phyloP scores from a whole-genome alignment of 2,888 invertebrate genomes.

The Serrognathus titanus region DNA sequence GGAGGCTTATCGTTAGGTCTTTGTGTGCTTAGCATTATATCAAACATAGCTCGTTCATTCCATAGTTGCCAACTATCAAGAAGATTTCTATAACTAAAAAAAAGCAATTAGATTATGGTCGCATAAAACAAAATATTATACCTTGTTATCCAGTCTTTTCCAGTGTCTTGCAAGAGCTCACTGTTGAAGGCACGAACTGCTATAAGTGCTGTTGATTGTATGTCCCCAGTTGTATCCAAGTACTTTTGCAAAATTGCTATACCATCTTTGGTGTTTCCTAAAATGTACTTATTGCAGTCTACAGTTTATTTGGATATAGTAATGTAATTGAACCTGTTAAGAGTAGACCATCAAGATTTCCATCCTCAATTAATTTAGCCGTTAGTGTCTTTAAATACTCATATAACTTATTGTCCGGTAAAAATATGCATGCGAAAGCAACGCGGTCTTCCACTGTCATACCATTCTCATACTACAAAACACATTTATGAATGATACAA shows the following conservation, averaged over 20 bases:
- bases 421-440: constrained; percentile 85
- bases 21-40: constrained; percentile 68
- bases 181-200: constrained; percentile 73
- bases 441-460: constrained; percentile 85
- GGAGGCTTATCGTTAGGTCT: constrained; percentile 57
- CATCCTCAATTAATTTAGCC: constrained; percentile 67
- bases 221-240: constrained; percentile 82
- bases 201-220: constrained; percentile 85
- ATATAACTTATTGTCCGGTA: constrained; percentile 74
- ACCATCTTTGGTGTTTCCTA: constrained; percentile 71
- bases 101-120: too few species aligned
- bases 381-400: constrained; percentile 74
- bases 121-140: constrained; percentile 29
- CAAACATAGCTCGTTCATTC: constrained; percentile 85
- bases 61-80: constrained; percentile 89
- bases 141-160: constrained; percentile 69
- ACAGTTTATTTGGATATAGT: neutral
- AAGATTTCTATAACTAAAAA: constrained; percentile 72
- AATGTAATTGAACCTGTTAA: constrained; percentile 61
- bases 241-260: constrained; percentile 80
- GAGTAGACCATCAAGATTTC: constrained; percentile 79
- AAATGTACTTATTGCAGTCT: neutral
- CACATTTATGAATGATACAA: constrained; percentile 12
- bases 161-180: constrained; percentile 62
- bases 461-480: constrained; percentile 71